Evolutionary conservation across 2,888 invertebrate species (phyloP).

Genomic region (Petrophora chlorosata): DNA sequence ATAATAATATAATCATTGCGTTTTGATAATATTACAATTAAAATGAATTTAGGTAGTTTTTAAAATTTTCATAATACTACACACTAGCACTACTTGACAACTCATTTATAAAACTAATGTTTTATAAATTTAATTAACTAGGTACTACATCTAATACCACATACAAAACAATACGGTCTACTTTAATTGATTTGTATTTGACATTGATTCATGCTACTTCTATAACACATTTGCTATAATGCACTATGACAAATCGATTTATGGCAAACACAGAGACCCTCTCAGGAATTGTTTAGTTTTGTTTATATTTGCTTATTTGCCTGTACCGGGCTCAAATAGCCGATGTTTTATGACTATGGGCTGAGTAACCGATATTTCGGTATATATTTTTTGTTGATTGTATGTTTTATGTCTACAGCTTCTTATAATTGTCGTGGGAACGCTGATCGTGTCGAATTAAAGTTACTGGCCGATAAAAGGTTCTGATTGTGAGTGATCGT

Average conservation of each 20-base stretch:
- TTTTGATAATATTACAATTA: too few species aligned
- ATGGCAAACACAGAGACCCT: neutral
- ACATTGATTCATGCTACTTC: too few species aligned
- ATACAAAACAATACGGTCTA: too few species aligned
- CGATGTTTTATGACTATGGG: constrained; percentile 39
- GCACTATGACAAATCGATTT: constrained; percentile 17
- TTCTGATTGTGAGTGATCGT: constrained; percentile 32
- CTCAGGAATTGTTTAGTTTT: constrained; percentile 27
- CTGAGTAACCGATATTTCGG: constrained; percentile 37
- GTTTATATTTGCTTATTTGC: constrained; percentile 58
- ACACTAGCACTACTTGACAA: too few species aligned
- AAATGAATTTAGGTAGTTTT: too few species aligned
- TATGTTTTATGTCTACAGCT: constrained; percentile 32
- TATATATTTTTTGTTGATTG: constrained; percentile 18
- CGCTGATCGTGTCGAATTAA: constrained; percentile 36
- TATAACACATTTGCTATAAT: too few species aligned
- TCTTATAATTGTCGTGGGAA: constrained; percentile 54
- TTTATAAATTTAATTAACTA: too few species aligned
- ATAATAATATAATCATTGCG: too few species aligned
- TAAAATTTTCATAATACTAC: too few species aligned
- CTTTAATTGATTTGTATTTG: too few species aligned
- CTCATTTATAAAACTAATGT: too few species aligned
- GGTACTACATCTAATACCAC: too few species aligned
- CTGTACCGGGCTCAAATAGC: constrained; percentile 50
- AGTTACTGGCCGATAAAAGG: constrained; percentile 36